Evolutionary conservation across 2,797 vertebrate genomes (phyloP).

Genomic region (Eremophila alpestris): DNA sequence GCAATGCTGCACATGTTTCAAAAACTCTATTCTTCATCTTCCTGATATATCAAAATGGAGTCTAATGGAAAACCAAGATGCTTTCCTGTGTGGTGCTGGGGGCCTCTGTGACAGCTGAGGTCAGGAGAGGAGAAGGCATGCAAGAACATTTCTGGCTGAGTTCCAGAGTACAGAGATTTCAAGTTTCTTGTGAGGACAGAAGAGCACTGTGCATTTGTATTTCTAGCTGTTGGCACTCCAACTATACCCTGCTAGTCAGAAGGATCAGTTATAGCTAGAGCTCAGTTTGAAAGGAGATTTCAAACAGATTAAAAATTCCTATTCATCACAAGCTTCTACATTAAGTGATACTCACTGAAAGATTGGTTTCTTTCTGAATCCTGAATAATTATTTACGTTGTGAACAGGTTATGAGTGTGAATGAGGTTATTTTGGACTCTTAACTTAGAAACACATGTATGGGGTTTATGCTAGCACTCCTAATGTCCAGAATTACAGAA

Average conservation of each 20-base stretch:
- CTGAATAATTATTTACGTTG: not conserved
- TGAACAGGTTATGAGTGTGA: not conserved
- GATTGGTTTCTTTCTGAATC: not conserved
- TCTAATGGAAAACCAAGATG: not conserved
- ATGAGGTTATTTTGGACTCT: not conserved
- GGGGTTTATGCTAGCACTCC: not conserved
- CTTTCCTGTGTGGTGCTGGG: not conserved
- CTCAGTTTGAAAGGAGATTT: not conserved
- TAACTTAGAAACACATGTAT: not conserved
- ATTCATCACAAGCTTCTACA: not conserved
- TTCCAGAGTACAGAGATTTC: not conserved
- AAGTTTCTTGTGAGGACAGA: constrained; percentile 26
- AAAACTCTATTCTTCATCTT: not conserved
- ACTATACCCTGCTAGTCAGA: not conserved
- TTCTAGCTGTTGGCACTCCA: constrained; percentile 10
- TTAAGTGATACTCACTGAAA: constrained; percentile 9
- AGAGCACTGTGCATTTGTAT: constrained; percentile 11
- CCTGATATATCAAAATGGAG: not conserved
- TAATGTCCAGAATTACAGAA: not conserved
- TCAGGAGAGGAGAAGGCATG: not conserved
- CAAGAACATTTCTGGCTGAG: not conserved
- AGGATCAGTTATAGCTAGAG: not conserved
- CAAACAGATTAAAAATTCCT: not conserved
- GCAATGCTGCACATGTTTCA: not conserved
- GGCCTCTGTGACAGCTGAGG: not conserved